phyloP scores from a whole-genome alignment of 2,888 invertebrate genomes.

The Oxyteleia sp. region DNA sequence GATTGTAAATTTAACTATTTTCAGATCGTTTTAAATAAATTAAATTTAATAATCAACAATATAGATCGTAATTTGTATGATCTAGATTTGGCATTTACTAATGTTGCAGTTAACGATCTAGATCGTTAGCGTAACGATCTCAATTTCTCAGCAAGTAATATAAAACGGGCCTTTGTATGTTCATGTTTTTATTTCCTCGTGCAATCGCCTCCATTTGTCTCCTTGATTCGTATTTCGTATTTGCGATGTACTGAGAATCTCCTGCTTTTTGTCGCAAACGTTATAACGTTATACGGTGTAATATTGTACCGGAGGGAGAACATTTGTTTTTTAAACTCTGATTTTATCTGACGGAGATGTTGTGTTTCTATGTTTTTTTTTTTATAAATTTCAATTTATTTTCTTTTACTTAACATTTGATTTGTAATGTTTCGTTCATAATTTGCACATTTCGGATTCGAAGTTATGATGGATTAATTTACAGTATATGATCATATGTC shows the following conservation, averaged over 20 bases:
- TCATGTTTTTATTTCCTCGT: conserved; percentile 68
- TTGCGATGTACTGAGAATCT: conserved; percentile 44
- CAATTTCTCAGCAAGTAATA: conserved; percentile 50
- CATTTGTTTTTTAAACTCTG: not conserved
- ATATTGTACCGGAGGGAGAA: conserved; percentile 44
- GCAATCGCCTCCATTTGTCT: conserved; percentile 70
- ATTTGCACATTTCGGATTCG: no score
- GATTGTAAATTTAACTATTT: no score
- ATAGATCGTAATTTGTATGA: no score
- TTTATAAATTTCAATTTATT: not conserved
- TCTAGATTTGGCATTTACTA: no score
- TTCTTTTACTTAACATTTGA: no score
- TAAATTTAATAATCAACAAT: no score
- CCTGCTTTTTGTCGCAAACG: conserved; percentile 56
- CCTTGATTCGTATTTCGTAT: conserved; percentile 27
- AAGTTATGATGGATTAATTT: no score
- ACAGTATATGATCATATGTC: not conserved
- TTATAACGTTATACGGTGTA: conserved; percentile 41
- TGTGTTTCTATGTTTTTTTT: no score
- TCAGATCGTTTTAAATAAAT: no score
- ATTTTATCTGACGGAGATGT: not conserved
- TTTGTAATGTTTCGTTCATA: no score
- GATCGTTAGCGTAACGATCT: no score
- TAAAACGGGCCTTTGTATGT: conserved; percentile 74
- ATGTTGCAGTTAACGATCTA: no score